These are phyloP conservation scores for Lasioglossum marginatum DNA, from an alignment of 2,888 invertebrate species.

Conservation along the genomic window DNA sequence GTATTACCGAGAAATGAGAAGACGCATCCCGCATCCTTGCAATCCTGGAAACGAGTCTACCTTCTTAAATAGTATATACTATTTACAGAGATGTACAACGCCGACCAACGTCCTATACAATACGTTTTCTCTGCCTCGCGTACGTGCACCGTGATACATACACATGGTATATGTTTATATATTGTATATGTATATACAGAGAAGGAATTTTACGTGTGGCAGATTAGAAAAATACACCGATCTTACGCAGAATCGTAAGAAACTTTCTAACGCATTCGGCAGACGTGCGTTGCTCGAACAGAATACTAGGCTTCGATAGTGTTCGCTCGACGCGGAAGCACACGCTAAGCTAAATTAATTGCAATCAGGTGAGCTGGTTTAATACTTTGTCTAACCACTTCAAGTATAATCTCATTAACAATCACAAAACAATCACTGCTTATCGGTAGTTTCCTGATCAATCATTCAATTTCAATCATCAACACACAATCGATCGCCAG, in stretches of 20 bases:
- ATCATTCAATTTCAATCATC: neutral
- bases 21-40: too few relatives aligned
- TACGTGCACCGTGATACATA: slow-evolving; percentile 37
- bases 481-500: too few relatives aligned
- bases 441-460: neutral
- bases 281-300: slow-evolving; percentile 58
- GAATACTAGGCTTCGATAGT: slow-evolving; percentile 60
- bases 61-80: slow-evolving; percentile 40
- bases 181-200: slow-evolving; percentile 64
- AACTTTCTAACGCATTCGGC: slow-evolving; percentile 71
- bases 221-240: slow-evolving; percentile 84
- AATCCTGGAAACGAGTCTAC: too few relatives aligned
- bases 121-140: slow-evolving; percentile 18
- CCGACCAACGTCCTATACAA: slow-evolving; percentile 23
- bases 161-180: neutral
- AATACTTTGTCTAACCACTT: neutral
- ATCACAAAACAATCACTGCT: neutral
- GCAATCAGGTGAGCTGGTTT: neutral
- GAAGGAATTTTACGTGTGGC: slow-evolving; percentile 77
- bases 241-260: slow-evolving; percentile 79
- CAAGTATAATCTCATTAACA: neutral
- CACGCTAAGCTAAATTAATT: slow-evolving; percentile 62
- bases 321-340: slow-evolving; percentile 52
- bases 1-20: too few relatives aligned
- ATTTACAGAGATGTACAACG: slow-evolving; percentile 69